Percentiles rank a stretch among this genome's conserved stretches.
Conservation (phyloP, 1,140 invertebrate species). For the Sycophaga agraensis region DNA sequence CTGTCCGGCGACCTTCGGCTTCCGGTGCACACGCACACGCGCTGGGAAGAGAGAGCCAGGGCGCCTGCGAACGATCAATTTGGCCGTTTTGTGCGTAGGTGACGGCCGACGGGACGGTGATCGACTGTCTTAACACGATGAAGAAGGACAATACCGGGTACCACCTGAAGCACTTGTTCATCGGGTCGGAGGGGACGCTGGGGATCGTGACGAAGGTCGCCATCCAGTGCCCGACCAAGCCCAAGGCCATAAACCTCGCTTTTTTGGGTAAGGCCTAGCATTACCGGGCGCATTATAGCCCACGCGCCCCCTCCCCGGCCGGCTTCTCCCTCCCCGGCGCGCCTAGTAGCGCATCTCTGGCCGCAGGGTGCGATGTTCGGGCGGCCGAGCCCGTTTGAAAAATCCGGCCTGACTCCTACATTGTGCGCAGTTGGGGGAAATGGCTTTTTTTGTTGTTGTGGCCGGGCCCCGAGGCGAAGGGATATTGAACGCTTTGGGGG, state of each 20-base stretch:
- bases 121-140: conserved; percentile 82
- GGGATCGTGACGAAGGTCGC: conserved; percentile 92
- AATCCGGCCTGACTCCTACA: background rate
- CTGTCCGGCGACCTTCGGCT: too few relatives aligned
- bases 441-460: conserved; percentile 9
- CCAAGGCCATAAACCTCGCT: conserved; percentile 78
- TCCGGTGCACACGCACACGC: too few relatives aligned
- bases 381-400: background rate
- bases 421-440: background rate
- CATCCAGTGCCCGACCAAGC: conserved; percentile 83
- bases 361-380: background rate
- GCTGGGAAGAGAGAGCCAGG: too few relatives aligned
- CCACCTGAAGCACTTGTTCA: conserved; percentile 94
- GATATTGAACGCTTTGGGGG: background rate
- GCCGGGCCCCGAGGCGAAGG: background rate
- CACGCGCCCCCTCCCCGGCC: background rate
- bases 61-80: too few relatives aligned
- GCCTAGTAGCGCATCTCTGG: too few relatives aligned
- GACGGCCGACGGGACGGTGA: conserved; percentile 81
- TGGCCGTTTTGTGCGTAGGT: conserved; percentile 68
- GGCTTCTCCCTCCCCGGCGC: background rate
- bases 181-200: conserved; percentile 95
- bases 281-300: background rate
- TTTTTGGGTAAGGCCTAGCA: conserved; percentile 72
- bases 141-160: conserved; percentile 98